Evolutionary conservation across 2,888 invertebrate genomes (phyloP).

Genomic region (Argyresthia albistria): DNA sequence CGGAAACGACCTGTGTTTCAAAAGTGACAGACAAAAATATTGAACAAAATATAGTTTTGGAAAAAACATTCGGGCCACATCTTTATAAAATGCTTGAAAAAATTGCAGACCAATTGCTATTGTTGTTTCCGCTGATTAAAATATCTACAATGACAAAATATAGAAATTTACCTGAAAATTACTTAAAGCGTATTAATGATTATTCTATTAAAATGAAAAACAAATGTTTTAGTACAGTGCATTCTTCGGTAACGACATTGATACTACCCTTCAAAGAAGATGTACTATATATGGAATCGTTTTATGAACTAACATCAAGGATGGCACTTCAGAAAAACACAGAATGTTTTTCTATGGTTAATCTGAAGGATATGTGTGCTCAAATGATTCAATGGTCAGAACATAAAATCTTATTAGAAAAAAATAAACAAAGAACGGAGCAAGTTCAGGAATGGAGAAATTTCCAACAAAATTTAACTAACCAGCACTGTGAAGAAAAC

Average conservation of each 20-base stretch:
- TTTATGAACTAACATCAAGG: conserved; percentile 1
- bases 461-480: too few species aligned
- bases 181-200: not conserved
- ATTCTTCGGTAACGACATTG: conserved; percentile 1
- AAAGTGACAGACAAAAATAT: too few species aligned
- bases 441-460: too few species aligned
- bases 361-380: not conserved
- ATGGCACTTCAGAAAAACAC: not conserved
- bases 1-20: too few species aligned
- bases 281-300: not conserved
- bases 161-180: not conserved
- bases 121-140: not conserved
- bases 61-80: too few species aligned
- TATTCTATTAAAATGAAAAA: conserved; percentile 1
- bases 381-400: conserved; percentile 7
- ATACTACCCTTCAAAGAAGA: conserved; percentile 6
- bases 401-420: not conserved
- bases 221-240: conserved; percentile 1
- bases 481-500: too few species aligned
- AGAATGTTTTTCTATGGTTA: not conserved
- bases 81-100: not conserved
- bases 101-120: not conserved
- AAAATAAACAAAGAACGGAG: too few species aligned
- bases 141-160: not conserved
- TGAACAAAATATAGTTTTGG: too few species aligned